Conservation (phyloP, 2,888 invertebrate species). For the Rhagium mordax region DNA sequence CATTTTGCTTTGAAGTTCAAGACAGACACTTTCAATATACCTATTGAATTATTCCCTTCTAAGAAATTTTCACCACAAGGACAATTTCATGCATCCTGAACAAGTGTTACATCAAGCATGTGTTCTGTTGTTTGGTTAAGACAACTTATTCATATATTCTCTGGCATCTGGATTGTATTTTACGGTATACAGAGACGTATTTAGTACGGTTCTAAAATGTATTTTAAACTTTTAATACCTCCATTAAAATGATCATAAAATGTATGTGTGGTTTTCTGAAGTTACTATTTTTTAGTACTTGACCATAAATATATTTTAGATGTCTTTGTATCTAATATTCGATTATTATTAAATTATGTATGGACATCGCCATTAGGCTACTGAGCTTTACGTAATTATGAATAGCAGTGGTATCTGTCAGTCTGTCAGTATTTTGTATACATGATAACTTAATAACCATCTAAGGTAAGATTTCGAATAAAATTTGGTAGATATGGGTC, state of each 20-base stretch:
- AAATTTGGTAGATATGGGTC: no score
- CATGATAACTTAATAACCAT: no score
- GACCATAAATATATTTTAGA: neutral
- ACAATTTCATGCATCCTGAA: neutral
- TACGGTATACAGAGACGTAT: conserved; percentile 3
- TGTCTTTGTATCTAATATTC: neutral
- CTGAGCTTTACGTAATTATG: no score
- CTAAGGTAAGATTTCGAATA: no score
- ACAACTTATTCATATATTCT: conserved; percentile 13
- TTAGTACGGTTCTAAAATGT: neutral
- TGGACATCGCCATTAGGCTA: neutral
- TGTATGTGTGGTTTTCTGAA: neutral
- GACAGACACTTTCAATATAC: no score
- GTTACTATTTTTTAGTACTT: neutral
- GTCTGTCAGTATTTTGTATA: no score
- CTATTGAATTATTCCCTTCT: no score
- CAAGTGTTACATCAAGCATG: neutral
- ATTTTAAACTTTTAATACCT: conserved; percentile 9
- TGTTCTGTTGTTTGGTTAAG: conserved; percentile 16
- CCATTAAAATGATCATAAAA: neutral
- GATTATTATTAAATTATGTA: neutral
- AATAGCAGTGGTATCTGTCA: no score
- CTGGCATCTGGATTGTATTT: conserved; percentile 1
- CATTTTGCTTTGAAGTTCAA: no score
- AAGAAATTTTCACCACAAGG: no score